Percentiles rank a stretch among this genome's conserved stretches.
phyloP scores from a whole-genome alignment of 2,888 invertebrate species.

The Keiferia lycopersicella region DNA sequence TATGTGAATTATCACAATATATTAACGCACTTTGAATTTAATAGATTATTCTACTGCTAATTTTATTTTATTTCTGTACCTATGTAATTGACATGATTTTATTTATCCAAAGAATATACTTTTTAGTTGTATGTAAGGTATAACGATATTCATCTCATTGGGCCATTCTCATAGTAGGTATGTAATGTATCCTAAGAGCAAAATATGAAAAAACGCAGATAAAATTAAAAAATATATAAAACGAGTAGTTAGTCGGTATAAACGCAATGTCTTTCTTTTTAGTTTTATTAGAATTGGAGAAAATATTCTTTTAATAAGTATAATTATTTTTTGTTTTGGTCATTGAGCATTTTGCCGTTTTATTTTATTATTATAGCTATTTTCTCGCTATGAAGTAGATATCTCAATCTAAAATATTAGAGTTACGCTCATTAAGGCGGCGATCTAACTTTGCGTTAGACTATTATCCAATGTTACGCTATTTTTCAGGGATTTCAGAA shows the following conservation, averaged over 20 bases:
- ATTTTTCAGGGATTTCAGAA: not conserved
- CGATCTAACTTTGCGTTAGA: not conserved
- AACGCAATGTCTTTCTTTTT: conserved; percentile 46
- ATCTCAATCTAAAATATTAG: not conserved
- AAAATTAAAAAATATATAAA: conserved; percentile 15
- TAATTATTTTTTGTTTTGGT: conserved; percentile 4
- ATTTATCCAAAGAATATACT: conserved; percentile 30
- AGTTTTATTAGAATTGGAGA: conserved; percentile 4
- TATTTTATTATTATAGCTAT: not conserved
- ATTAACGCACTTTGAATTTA: too few species aligned
- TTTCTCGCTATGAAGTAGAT: not conserved
- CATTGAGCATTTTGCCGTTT: not conserved
- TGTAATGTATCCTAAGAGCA: conserved; percentile 18
- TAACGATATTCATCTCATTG: conserved; percentile 18
- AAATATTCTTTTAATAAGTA: not conserved
- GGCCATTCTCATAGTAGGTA: not conserved
- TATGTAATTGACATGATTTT: conserved; percentile 29
- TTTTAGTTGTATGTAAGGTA: conserved; percentile 21
- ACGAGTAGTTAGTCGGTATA: conserved; percentile 42
- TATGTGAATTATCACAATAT: too few species aligned
- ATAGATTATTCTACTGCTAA: not conserved
- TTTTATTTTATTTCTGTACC: conserved; percentile 3
- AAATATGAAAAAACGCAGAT: conserved; percentile 26
- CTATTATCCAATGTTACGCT: not conserved
- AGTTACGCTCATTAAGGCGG: not conserved